These are phyloP conservation scores for Oopsacas minuta DNA, from an alignment of 37 sponge, comb jelly and placozoan species.

Conservation along the genomic window DNA sequence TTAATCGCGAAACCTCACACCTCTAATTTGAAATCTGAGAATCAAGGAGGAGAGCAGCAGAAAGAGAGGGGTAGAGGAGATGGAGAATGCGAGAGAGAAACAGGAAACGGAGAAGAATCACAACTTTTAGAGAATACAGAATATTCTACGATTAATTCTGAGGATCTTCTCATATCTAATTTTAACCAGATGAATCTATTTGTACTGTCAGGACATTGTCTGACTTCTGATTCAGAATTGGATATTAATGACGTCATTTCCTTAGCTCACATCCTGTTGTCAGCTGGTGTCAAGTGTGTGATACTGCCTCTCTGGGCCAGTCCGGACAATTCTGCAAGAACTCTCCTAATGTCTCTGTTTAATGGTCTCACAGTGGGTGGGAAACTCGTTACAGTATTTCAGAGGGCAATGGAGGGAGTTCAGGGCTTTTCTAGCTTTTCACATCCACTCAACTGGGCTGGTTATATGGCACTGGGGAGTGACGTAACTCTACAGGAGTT, in stretches of 20 bases:
- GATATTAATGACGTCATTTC: slow-evolving; percentile 41
- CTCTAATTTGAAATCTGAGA: neutral
- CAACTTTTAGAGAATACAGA: slow-evolving; percentile 26
- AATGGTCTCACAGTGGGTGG: slow-evolving; percentile 63
- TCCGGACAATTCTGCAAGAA: slow-evolving; percentile 46
- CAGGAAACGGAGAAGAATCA: slow-evolving; percentile 26
- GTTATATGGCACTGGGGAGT: slow-evolving; percentile 65
- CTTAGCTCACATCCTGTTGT: slow-evolving; percentile 51
- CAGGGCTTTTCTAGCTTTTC: slow-evolving; percentile 37
- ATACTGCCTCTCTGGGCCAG: slow-evolving; percentile 76
- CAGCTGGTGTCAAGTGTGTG: slow-evolving; percentile 61
- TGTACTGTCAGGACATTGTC: neutral
- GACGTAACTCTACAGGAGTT: slow-evolving; percentile 61
- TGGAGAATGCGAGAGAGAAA: slow-evolving; percentile 39
- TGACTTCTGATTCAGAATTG: slow-evolving; percentile 21
- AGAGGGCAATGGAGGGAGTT: slow-evolving; percentile 77
- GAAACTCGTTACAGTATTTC: slow-evolving; percentile 47
- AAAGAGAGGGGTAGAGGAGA: slow-evolving; percentile 18
- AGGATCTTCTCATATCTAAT: neutral
- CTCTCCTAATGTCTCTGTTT: slow-evolving; percentile 82
- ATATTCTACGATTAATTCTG: neutral
- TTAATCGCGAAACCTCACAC: slow-evolving; percentile 31
- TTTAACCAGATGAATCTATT: neutral
- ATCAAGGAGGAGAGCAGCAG: slow-evolving; percentile 19
- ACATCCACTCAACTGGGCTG: slow-evolving; percentile 82